A percentile compares a stretch with the other conserved stretches of the same genome.
Evolutionary conservation across 2,888 invertebrate genomes (phyloP).

Genomic region (Zeuzera pyrina): DNA sequence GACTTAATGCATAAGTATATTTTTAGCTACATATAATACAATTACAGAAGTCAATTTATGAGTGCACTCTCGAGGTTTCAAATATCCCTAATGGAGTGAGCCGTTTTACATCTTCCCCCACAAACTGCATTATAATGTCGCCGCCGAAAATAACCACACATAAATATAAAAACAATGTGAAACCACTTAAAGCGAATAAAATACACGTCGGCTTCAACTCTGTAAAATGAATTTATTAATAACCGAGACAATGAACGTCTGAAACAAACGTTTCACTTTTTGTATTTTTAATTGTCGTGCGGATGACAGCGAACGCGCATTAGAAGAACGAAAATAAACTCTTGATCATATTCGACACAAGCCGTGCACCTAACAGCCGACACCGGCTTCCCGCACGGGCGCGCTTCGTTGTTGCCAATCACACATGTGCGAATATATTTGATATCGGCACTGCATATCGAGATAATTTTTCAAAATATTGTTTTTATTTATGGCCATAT

Average conservation of each 20-base stretch:
- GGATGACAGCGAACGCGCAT: constrained; percentile 67
- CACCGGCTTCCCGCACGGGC: background rate
- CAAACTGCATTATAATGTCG: constrained; percentile 72
- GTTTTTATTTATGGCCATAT: too few species aligned
- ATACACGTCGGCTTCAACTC: constrained; percentile 71
- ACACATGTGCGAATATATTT: too few species aligned
- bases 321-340: constrained; percentile 70
- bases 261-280: constrained; percentile 69
- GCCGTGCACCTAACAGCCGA: constrained; percentile 1
- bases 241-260: constrained; percentile 73
- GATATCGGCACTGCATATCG: too few species aligned
- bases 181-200: constrained; percentile 74
- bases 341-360: constrained; percentile 63
- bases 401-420: background rate
- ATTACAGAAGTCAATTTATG: constrained; percentile 68
- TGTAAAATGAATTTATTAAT: constrained; percentile 74
- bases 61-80: constrained; percentile 69
- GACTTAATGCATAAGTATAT: too few species aligned
- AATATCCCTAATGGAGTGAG: constrained; percentile 72
- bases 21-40: too few species aligned
- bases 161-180: constrained; percentile 74
- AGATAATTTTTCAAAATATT: too few species aligned
- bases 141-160: constrained; percentile 70
- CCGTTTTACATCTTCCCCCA: constrained; percentile 69
- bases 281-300: constrained; percentile 72